Percentiles rank a stretch among this genome's conserved stretches.
Conservation (phyloP, 2,888 invertebrate genomes). For the Amitus sp. region DNA sequence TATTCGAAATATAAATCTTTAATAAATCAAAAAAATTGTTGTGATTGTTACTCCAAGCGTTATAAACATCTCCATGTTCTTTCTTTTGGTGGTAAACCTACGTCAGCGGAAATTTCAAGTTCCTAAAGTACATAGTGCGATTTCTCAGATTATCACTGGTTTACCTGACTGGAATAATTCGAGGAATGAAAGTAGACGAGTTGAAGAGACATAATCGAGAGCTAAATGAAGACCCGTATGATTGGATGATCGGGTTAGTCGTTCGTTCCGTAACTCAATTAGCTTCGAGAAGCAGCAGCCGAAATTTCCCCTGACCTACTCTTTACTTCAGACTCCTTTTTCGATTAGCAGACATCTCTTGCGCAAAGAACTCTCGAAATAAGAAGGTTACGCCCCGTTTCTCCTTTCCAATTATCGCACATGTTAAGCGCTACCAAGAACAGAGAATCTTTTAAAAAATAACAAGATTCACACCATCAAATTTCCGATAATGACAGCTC, state of each 20-base stretch:
- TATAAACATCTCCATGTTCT: no score
- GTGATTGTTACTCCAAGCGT: no score
- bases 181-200: slow-evolving; percentile 19
- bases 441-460: background rate
- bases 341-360: slow-evolving; percentile 48
- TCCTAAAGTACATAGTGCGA: slow-evolving; percentile 15
- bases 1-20: no score
- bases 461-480: background rate
- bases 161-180: slow-evolving; percentile 35
- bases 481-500: no score
- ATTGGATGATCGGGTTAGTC: slow-evolving; percentile 60
- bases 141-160: slow-evolving; percentile 21
- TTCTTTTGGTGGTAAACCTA: no score
- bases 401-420: slow-evolving; percentile 11
- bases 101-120: slow-evolving; percentile 13
- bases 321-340: slow-evolving; percentile 27
- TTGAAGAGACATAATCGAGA: slow-evolving; percentile 29
- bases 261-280: slow-evolving; percentile 58
- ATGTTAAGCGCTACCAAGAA: slow-evolving; percentile 21
- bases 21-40: no score
- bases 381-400: slow-evolving; percentile 27
- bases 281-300: slow-evolving; percentile 55
- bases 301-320: slow-evolving; percentile 42
- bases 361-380: slow-evolving; percentile 19
- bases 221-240: slow-evolving; percentile 42